phyloP scores from a whole-genome alignment of 1,140 invertebrate species.

The Conus betulinus region DNA sequence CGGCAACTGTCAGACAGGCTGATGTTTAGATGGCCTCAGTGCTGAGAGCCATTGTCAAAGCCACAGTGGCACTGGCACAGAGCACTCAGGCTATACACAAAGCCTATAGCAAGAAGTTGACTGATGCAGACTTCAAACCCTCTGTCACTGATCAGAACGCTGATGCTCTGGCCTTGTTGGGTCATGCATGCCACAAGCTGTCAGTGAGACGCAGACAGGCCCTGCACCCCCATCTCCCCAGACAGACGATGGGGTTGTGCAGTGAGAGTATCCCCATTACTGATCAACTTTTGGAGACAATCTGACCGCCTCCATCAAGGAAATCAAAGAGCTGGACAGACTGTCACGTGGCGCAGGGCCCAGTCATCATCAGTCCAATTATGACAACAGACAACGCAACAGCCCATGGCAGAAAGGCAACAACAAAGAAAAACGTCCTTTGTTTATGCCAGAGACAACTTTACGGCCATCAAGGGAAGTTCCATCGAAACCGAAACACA shows the following conservation, averaged over 20 bases:
- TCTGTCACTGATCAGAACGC: background rate
- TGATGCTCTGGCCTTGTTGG: background rate
- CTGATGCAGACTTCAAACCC: background rate
- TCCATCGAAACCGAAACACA: background rate
- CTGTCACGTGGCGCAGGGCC: background rate
- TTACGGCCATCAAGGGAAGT: background rate
- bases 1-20: background rate
- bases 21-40: background rate
- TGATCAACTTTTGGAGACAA: background rate
- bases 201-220: background rate
- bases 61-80: background rate
- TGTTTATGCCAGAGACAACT: background rate
- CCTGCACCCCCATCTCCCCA: background rate
- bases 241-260: background rate
- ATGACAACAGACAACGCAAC: background rate
- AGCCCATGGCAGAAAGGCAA: background rate
- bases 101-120: background rate
- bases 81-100: background rate
- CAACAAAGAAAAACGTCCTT: background rate
- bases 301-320: background rate
- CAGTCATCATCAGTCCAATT: background rate
- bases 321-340: background rate
- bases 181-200: background rate
- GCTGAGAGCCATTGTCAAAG: conserved; percentile 4
- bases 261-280: background rate